Percentiles rank a stretch among this genome's conserved stretches.
phyloP scores from a whole-genome alignment of 2,888 invertebrate species.

The Reticulitermes lucifugus region DNA sequence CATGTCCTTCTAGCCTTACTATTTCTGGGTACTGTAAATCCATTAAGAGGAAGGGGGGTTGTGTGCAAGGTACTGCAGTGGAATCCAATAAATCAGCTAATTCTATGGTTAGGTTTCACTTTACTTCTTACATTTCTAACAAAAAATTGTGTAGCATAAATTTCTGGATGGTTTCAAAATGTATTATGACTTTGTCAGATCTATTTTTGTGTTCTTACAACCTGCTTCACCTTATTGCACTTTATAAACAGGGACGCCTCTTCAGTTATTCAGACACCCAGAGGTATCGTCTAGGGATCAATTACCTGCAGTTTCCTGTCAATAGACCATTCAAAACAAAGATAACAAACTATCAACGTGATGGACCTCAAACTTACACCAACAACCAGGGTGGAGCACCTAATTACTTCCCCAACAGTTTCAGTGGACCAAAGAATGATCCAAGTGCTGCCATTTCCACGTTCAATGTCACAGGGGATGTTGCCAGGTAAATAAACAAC shows the following conservation, averaged over 20 bases:
- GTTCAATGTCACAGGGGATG: constrained; percentile 77
- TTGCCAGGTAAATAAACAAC: constrained; percentile 65
- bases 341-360: constrained; percentile 84
- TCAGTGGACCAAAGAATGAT: constrained; percentile 84
- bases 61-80: no score
- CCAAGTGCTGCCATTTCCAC: constrained; percentile 73
- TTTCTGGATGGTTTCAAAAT: no score
- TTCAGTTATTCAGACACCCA: constrained; percentile 31
- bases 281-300: background rate
- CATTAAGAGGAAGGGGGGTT: no score
- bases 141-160: no score
- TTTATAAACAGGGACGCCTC: background rate
- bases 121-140: no score
- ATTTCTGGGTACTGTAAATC: no score
- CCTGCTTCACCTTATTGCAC: no score
- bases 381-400: constrained; percentile 90
- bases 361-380: constrained; percentile 81
- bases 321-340: constrained; percentile 56
- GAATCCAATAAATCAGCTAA: no score
- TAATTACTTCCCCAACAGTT: constrained; percentile 97
- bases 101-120: no score
- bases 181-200: no score
- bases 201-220: no score
- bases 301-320: constrained; percentile 5
- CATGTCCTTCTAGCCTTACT: no score